Evolutionary conservation across 1,140 invertebrate genomes (phyloP), one percentile per base, ranked within the genome.

Genomic region (Augochlora pura): DNA sequence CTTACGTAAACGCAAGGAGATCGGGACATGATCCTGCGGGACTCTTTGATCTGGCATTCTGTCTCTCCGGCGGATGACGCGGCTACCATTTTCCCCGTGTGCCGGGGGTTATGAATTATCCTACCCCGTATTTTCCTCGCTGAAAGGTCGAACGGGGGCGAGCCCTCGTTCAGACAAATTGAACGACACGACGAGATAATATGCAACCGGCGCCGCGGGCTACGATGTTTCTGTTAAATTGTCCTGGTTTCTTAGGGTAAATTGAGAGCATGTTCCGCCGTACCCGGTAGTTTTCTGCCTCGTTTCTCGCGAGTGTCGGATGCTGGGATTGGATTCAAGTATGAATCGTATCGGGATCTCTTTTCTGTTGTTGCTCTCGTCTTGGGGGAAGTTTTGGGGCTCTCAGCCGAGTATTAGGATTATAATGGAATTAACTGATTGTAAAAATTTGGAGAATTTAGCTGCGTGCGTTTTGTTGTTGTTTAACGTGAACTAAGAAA

Each of bases 1-100:
- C 68, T 65, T 77, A 70, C 42, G 57, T 71, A 57, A 57, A 69
- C 67, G 46, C 67, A 25, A 10, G 38, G 21, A 38, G 6, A 60
- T 42, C 69, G 71, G 59, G 52, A 27, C 69, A 62, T 57, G 81
- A 75, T 65, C 65, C 73, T 68, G 68, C 64, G 67, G 57, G 38
- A 27, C 68, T 75, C 86, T 89, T 89, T 89, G 88, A 89, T 89
- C 82, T 88, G 38, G 46, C 72, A 89, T 89, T 88, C 87, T 69
- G 80, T 88, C 80, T 88, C 81, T 54, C 14, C 65, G 32, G 8
- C 25, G 65, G 66, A 32, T 77, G 69, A 74, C 71, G 38, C 62
- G 62, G 21, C 60, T 65, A 32, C 32, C 49, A 52, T 52, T 21
- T 52, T 52, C 49, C 62, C 1, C 21, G 32, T 25, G 62, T 54